phyloP scores from a whole-genome alignment of 2,113 vertebrate species.

The Nyctibius bracteatus region DNA sequence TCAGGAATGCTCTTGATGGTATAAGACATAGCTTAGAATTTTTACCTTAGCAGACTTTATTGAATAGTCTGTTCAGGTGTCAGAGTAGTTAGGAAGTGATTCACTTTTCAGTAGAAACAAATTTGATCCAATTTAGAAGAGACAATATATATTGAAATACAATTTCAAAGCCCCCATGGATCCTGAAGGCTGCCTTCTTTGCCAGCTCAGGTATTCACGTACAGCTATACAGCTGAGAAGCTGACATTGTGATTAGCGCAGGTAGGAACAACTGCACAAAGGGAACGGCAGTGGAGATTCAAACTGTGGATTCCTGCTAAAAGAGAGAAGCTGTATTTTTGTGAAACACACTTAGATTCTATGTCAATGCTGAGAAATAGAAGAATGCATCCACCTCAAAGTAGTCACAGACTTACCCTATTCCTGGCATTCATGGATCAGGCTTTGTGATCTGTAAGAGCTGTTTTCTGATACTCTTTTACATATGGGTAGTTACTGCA shows the following conservation, averaged over 20 bases:
- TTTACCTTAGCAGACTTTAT: neutral
- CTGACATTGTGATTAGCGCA: neutral
- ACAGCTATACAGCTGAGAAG: neutral
- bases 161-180: neutral
- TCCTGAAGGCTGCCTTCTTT: neutral
- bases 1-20: neutral
- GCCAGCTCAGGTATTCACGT: neutral
- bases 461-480: neutral
- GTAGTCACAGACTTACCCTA: neutral
- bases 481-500: neutral
- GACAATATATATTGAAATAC: neutral
- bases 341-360: neutral
- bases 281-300: neutral
- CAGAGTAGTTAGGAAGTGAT: neutral
- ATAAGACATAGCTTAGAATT: neutral
- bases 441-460: neutral
- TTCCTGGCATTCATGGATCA: neutral
- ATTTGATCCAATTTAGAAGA: slow-evolving; percentile 13
- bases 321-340: neutral
- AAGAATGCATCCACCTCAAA: neutral
- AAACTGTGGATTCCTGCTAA: neutral
- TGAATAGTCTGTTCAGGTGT: neutral
- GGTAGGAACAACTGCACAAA: neutral
- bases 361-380: neutral
- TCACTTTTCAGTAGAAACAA: neutral